Evolutionary conservation across 2,888 invertebrate species (phyloP), one percentile per base, ranked within the genome.

Genomic region (Agonopterix arenella): DNA sequence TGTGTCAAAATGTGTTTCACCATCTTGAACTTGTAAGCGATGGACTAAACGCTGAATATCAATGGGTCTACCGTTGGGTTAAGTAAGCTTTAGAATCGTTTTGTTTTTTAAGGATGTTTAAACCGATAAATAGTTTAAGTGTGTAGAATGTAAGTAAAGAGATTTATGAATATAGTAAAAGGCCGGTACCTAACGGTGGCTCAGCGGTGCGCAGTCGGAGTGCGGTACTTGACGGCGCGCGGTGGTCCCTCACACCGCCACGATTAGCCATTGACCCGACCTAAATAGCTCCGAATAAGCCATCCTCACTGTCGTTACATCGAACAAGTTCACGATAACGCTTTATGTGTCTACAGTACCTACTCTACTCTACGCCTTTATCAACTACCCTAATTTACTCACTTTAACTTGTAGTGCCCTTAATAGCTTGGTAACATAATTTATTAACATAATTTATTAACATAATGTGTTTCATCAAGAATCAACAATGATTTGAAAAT

Each of bases 221-320:
- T 9, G 28, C 40, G n/a, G 40, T 9, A 9, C 40, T n/a, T 40
- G 7, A 44, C 43, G 28, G 44, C n/a, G 45, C 36, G 36, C 18
- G 44, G 62, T 55, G 55, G 59, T 58, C 64, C 68, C 69, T 68
- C 59, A 58, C 62, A 70, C 62, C 70, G 73, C 66, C 73, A 69
- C 76, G 70, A 77, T 77, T 79, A 79, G 70, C 74, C 68, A 73
- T 75, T 80, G 79, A 80, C 79, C 76, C 78, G 80, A 78, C 79
- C 79, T 74, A 76, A 79, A 79, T 79, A 75, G 73, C 69, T 63
- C 59, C 66, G 28, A 76, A 73, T 71, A 75, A 74, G 71, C 77
- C 73, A 76, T 73, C 73, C 75, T 73, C 70, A 62, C 64, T 64
- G 72, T 66, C 70, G 68, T 73, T 78, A 74, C 75, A 76, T 73